Evolutionary conservation across 2,797 vertebrate species (phyloP).

Genomic region (Urosaurus nigricauda): DNA sequence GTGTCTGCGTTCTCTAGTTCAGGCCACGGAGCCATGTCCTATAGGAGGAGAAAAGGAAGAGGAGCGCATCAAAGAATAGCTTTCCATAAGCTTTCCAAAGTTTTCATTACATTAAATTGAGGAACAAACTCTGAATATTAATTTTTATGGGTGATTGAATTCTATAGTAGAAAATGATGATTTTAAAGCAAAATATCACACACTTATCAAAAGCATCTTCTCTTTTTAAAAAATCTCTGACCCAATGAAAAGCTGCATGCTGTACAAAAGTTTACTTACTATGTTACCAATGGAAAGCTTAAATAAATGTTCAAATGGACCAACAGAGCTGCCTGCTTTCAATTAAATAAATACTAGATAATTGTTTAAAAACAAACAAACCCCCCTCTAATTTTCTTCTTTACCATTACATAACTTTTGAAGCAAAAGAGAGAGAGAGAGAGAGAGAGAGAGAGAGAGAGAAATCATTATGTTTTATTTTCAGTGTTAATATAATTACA

Average conservation of each 20-base stretch:
- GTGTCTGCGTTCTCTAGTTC: slow-evolving; percentile 78
- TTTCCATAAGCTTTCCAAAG: neutral
- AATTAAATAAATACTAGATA: neutral
- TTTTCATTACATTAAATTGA: neutral
- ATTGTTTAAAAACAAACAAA: too few species aligned
- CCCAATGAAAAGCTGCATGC: too few species aligned
- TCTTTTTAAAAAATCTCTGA: too few species aligned
- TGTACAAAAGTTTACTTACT: neutral
- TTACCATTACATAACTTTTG: slow-evolving; percentile 3
- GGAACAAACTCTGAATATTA: neutral
- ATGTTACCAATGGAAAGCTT: neutral
- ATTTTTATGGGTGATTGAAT: slow-evolving; percentile 17
- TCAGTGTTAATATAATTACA: neutral
- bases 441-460: too few species aligned
- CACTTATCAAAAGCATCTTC: neutral
- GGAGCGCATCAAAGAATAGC: neutral
- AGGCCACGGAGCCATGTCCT: slow-evolving; percentile 91
- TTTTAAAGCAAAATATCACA: neutral
- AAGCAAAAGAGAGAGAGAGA: neutral
- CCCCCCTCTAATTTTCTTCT: neutral
- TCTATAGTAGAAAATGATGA: slow-evolving; percentile 35
- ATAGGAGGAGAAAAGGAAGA: slow-evolving; percentile 29
- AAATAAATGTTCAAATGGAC: neutral
- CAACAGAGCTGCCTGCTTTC: neutral
- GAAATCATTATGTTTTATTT: too few species aligned